phyloP scores from a whole-genome alignment of 2,113 vertebrate genomes.

The Dasyprocta punctata region DNA sequence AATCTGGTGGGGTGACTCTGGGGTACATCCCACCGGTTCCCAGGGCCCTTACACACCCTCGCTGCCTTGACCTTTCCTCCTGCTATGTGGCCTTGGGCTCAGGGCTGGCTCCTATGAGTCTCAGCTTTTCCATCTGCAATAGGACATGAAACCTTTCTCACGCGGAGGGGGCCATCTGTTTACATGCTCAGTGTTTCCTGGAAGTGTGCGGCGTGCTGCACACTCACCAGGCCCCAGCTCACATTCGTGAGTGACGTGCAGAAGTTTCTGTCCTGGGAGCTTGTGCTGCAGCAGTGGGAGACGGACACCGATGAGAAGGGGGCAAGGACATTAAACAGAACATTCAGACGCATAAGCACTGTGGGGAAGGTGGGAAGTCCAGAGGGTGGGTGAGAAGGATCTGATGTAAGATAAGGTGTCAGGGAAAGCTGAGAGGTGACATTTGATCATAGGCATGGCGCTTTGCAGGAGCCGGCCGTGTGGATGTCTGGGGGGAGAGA shows the following conservation, averaged over 20 bases:
- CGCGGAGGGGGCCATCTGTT: neutral
- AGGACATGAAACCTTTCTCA: neutral
- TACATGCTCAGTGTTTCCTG: neutral
- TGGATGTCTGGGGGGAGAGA: neutral
- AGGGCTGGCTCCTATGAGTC: neutral
- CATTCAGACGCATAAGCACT: no score
- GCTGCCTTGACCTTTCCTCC: neutral
- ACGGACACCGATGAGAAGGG: rapidly evolving
- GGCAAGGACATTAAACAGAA: neutral
- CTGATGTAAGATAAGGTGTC: neutral
- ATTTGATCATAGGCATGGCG: neutral
- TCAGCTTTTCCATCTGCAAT: neutral
- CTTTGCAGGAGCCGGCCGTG: neutral
- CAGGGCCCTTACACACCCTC: neutral
- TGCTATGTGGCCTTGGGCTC: neutral
- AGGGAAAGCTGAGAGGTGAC: neutral
- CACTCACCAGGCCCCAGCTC: neutral
- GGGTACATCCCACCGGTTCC: neutral
- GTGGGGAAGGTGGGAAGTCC: neutral
- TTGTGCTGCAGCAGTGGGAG: neutral
- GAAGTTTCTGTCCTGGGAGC: neutral
- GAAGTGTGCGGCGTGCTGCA: rapidly evolving
- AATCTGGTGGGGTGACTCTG: rapidly evolving
- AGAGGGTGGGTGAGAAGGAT: rapidly evolving
- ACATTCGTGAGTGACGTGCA: neutral